These are phyloP conservation scores for Aphelenchoides fujianensis DNA, from an alignment of 1,140 invertebrate genomes.

Conservation along the genomic window DNA sequence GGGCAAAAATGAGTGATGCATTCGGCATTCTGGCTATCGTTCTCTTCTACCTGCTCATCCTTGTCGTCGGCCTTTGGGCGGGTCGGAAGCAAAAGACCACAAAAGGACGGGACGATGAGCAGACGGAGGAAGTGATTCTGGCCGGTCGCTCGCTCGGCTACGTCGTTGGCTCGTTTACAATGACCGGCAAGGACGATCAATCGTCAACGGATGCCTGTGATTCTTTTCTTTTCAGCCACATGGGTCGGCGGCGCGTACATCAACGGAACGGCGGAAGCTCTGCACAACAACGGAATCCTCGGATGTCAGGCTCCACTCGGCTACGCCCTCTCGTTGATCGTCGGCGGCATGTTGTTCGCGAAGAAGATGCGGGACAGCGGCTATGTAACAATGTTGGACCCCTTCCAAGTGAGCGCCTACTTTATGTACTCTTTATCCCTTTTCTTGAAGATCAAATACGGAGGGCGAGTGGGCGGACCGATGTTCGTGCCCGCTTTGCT, in stretches of 20 bases:
- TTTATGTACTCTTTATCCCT: too few relatives aligned
- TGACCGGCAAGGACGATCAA: conserved; percentile 74
- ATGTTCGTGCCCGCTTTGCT: conserved; percentile 91
- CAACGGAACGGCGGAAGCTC: conserved; percentile 92
- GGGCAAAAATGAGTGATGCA: conserved; percentile 39
- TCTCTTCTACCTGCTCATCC: conserved; percentile 86
- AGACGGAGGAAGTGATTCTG: conserved; percentile 81
- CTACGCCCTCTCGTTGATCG: conserved; percentile 81
- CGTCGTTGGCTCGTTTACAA: conserved; percentile 91
- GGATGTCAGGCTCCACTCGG: conserved; percentile 97
- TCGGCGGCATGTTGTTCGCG: conserved; percentile 93
- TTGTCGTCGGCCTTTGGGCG: conserved; percentile 90
- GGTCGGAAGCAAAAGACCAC: conserved; percentile 77
- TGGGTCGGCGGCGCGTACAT: conserved; percentile 97
- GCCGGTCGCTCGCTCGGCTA: conserved; percentile 86
- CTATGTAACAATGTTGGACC: too few relatives aligned
- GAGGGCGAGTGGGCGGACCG: conserved; percentile 90
- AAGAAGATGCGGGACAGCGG: conserved; percentile 93
- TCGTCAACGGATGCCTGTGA: not conserved
- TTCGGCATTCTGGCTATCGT: conserved; percentile 82
- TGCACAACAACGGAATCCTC: conserved; percentile 78
- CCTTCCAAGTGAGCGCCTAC: too few relatives aligned
- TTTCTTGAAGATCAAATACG: conserved; percentile 90
- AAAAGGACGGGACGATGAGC: conserved; percentile 70
- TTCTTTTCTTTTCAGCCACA: conserved; percentile 42